phyloP scores from a whole-genome alignment of 2,888 invertebrate species.

The Dermolepida albohirtum region DNA sequence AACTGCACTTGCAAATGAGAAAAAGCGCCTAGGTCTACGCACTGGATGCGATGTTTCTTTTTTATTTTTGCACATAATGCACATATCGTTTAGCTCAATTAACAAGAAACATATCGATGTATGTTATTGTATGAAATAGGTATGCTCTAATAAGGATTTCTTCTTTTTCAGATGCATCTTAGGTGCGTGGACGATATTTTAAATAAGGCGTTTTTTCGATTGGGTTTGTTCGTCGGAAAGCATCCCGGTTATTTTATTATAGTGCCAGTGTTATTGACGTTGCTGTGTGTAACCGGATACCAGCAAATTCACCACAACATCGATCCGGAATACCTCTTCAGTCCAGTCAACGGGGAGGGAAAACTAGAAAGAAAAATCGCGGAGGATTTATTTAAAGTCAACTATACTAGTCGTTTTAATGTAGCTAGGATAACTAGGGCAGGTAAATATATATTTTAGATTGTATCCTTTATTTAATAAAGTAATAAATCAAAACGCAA shows the following conservation, averaged over 20 bases:
- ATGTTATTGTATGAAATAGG: too few species aligned
- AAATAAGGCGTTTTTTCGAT: constrained; percentile 83
- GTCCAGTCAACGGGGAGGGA: constrained; percentile 88
- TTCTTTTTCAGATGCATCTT: constrained; percentile 75
- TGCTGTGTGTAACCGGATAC: constrained; percentile 88
- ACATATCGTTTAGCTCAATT: too few species aligned
- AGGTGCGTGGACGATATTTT: constrained; percentile 84
- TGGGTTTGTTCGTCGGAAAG: constrained; percentile 82
- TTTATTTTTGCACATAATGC: too few species aligned
- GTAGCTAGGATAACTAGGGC: constrained; percentile 89
- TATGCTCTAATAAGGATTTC: constrained; percentile 4
- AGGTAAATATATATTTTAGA: constrained; percentile 69
- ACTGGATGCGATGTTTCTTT: too few species aligned
- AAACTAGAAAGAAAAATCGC: constrained; percentile 85
- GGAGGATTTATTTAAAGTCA: constrained; percentile 87
- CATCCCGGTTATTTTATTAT: constrained; percentile 91
- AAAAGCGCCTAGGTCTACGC: too few species aligned
- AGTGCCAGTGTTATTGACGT: constrained; percentile 83
- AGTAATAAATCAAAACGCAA: too few species aligned
- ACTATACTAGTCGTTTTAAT: constrained; percentile 87
- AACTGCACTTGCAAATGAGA: too few species aligned
- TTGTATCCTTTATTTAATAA: neutral
- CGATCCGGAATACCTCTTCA: constrained; percentile 93
- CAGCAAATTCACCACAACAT: constrained; percentile 89
- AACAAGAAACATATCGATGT: too few species aligned